Base-by-base conservation (phyloP, 2,888 invertebrate species). In the Caradrina clavipalpis region DNA sequence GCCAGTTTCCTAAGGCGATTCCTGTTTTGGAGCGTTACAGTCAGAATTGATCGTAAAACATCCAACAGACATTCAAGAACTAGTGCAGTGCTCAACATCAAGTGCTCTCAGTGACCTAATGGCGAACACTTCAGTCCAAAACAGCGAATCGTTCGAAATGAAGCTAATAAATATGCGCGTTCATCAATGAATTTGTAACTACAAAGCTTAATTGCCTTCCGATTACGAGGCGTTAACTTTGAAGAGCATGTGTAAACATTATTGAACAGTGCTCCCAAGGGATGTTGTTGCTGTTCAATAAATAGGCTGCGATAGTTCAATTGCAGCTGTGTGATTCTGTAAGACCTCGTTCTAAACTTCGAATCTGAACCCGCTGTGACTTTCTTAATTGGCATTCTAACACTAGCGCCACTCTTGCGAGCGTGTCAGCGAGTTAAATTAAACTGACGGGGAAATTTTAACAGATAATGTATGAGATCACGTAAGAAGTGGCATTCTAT, bases 121-220 rank as follows among this genome's bases (percentile, higher is more conserved):
- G 6, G 7, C 22, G 17, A 26, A 13, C 21, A 31, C 15, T 50
- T 1, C 19, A 31, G 11, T 17, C 8, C 5, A 21, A 21, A 45
- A 54, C 53, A 60, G 45, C 7, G 17, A 35, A 15, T 39, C 17
- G 15, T 11, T 39, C 26, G 35, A 69, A 47, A 39, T 70, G 26
- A n/a, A 54, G 53, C 15, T 47, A 60, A 61, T 39, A 21, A 5
- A 47, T 26, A 26, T 1, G 11, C 22, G 22, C 15, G 11, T 39
- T 54, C 39, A 62, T 71, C 71, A 62, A 62, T 71, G 31, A 49
- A 61, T 62, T 71, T 22, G 62, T 70, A 54, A 54, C 21, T 26
- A 2, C 10, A 11, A 5, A 49, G 54, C 21, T 6, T 61, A 69
- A 70, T 54, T 61, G 42, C 31, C 39, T 42, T 17, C 2, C 42